Conservation (phyloP, 2,888 invertebrate genomes). For the Carcina quercana region DNA sequence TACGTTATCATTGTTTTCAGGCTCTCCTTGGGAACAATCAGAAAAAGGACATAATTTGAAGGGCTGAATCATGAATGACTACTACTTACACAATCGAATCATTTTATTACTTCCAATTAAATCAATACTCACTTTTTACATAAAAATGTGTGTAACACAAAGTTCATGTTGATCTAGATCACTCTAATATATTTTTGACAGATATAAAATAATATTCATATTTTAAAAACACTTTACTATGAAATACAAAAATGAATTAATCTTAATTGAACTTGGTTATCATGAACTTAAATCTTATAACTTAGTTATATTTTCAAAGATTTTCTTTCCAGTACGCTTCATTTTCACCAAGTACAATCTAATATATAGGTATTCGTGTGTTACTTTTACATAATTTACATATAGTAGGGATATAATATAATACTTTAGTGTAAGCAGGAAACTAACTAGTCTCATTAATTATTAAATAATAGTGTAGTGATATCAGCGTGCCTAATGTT, state of each 20-base stretch:
- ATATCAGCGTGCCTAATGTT: constrained; percentile 68
- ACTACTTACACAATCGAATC: too few relatives aligned
- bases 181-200: too few relatives aligned
- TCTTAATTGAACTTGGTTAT: constrained; percentile 22
- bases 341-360: constrained; percentile 66
- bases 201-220: too few relatives aligned
- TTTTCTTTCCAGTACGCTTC: constrained; percentile 54
- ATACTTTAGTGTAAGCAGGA: constrained; percentile 56
- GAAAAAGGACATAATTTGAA: constrained; percentile 55
- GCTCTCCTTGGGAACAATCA: constrained; percentile 61
- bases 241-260: too few relatives aligned
- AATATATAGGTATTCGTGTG: constrained; percentile 49
- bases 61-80: not conserved
- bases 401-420: constrained; percentile 42
- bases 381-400: constrained; percentile 29
- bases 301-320: constrained; percentile 32
- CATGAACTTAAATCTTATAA: constrained; percentile 12
- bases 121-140: constrained; percentile 16
- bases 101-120: constrained; percentile 5
- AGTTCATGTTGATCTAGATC: too few relatives aligned
- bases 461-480: constrained; percentile 48
- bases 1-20: constrained; percentile 37
- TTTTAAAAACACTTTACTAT: too few relatives aligned
- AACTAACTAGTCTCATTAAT: constrained; percentile 71
- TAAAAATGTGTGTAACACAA: constrained; percentile 18